Conservation (phyloP, 2,888 invertebrate species). For the Hydrotaea diabolus region DNA sequence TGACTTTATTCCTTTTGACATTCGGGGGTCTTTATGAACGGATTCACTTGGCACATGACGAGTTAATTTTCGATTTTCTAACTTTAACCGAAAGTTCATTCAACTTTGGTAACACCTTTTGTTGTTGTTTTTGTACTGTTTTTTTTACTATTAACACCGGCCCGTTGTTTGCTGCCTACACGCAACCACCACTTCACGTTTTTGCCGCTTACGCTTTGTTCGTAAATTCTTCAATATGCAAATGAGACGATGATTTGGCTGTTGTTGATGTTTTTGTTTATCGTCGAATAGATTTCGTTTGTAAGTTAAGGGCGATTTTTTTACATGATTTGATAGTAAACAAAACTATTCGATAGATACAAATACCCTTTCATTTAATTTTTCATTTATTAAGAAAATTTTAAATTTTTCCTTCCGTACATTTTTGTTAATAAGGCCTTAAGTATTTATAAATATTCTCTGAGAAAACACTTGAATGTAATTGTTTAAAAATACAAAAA, state of each 20-base stretch:
- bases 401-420: too few relatives aligned
- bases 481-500: too few relatives aligned
- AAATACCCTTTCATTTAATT: too few relatives aligned
- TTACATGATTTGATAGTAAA: too few relatives aligned
- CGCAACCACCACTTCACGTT: neutral
- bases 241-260: neutral
- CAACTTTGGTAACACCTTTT: constrained; percentile 52
- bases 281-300: too few relatives aligned
- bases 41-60: neutral
- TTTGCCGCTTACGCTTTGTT: constrained; percentile 9
- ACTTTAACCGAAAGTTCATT: constrained; percentile 51
- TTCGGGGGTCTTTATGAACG: too few relatives aligned
- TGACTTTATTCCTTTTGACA: neutral
- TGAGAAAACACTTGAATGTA: too few relatives aligned
- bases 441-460: too few relatives aligned
- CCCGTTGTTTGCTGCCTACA: neutral
- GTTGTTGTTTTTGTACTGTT: neutral
- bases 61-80: neutral
- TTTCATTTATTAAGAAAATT: too few relatives aligned
- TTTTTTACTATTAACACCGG: neutral
- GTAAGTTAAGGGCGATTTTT: too few relatives aligned
- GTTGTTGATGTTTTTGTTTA: neutral
- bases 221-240: constrained; percentile 12
- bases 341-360: too few relatives aligned
- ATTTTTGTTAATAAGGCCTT: too few relatives aligned